Evolutionary conservation across 1,140 invertebrate species (phyloP).

Genomic region (Himalopsyche phryganea): DNA sequence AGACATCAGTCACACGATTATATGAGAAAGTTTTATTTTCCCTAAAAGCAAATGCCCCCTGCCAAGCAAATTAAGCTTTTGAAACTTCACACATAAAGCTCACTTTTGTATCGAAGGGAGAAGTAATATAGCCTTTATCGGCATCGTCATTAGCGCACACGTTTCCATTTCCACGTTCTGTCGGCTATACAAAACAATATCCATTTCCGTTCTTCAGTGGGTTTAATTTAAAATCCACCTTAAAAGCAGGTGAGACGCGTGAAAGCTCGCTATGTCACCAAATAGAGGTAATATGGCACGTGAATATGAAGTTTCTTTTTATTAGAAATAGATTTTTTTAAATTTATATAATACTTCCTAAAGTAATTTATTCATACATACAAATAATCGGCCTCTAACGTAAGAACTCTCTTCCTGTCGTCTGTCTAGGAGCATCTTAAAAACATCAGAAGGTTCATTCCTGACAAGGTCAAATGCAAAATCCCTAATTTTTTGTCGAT

Average conservation of each 20-base stretch:
- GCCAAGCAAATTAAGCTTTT: background rate
- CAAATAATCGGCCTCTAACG: no score
- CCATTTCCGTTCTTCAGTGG: conserved; percentile 31
- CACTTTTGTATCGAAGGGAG: conserved; percentile 6
- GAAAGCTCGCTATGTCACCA: conserved; percentile 13
- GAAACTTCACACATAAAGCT: conserved; percentile 2
- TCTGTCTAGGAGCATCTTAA: no score
- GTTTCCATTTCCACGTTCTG: conserved; percentile 7
- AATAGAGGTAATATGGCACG: background rate
- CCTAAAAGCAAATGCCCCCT: background rate
- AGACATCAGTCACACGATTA: conserved; percentile 28
- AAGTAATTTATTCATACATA: no score
- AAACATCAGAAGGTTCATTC: no score
- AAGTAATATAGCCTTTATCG: conserved; percentile 14
- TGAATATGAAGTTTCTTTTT: no score
- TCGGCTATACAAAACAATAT: conserved; percentile 30
- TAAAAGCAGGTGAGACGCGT: conserved; percentile 28
- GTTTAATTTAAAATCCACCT: conserved; percentile 34
- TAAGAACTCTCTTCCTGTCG: no score
- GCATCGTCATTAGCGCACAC: conserved; percentile 10
- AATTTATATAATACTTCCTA: no score
- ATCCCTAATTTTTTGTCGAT: no score
- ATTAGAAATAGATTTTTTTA: no score
- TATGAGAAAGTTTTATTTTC: conserved; percentile 23
- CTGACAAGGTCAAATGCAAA: no score